A percentile compares a stretch with the other conserved stretches of the same genome.
Evolutionary conservation across 2,888 invertebrate species (phyloP).

Genomic region (Flabesymbios commensalis): DNA sequence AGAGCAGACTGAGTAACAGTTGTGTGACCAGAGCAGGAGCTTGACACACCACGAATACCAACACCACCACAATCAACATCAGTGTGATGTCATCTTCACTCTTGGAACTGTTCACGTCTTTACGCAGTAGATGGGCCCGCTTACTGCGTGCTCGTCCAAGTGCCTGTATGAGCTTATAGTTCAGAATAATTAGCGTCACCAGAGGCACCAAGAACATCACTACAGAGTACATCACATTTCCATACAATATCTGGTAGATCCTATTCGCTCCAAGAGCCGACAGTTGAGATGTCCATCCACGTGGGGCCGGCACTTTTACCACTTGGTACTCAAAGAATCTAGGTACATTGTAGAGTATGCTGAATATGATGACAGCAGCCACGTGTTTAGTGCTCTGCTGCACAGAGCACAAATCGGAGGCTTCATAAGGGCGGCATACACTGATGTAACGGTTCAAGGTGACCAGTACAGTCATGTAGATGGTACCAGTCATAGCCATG

Average conservation of each 20-base stretch:
- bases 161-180: constrained; percentile 32
- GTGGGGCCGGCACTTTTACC: not conserved
- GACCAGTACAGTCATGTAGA: constrained; percentile 37
- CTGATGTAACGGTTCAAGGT: constrained; percentile 34
- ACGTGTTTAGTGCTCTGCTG: constrained; percentile 31
- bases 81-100: constrained; percentile 41
- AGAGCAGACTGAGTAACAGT: constrained; percentile 21
- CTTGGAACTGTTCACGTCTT: constrained; percentile 13
- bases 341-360: constrained; percentile 33
- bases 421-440: constrained; percentile 35
- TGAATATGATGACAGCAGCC: constrained; percentile 25
- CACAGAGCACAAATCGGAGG: constrained; percentile 31
- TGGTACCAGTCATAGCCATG: constrained; percentile 30
- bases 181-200: constrained; percentile 32
- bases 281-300: not conserved
- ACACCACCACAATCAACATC: constrained; percentile 38
- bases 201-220: constrained; percentile 38
- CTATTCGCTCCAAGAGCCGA: constrained; percentile 14
- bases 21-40: constrained; percentile 39
- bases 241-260: constrained; percentile 33
- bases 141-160: constrained; percentile 32
- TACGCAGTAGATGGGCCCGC: constrained; percentile 25
- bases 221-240: constrained; percentile 32
- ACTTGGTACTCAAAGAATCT: constrained; percentile 37
- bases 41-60: constrained; percentile 39